Percentiles rank a stretch among this genome's conserved stretches.
phyloP scores from a whole-genome alignment of 2,113 vertebrate genomes.

The Heterocephalus glaber region DNA sequence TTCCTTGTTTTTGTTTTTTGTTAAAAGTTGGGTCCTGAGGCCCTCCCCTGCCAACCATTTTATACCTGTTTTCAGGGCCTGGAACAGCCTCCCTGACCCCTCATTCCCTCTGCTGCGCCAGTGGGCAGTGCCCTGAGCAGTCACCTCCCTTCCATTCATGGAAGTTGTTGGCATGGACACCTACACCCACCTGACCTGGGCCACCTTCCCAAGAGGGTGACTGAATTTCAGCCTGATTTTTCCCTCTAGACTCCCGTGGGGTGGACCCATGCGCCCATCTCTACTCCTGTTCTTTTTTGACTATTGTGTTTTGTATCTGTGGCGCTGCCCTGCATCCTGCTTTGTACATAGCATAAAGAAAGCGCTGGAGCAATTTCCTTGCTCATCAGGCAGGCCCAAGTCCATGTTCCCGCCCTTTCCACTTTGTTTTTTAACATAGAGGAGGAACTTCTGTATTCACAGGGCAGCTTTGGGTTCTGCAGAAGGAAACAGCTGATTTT shows the following conservation, averaged over 20 bases:
- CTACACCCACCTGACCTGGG: conserved; percentile 11
- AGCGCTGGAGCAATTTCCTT: conserved; percentile 83
- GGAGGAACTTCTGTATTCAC: conserved; percentile 57
- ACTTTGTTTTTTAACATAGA: conserved; percentile 65
- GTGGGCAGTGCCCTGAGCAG: neutral
- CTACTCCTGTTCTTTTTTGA: conserved; percentile 71
- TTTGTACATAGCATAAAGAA: conserved; percentile 99
- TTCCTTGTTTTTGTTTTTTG: conserved; percentile 26
- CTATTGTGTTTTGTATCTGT: conserved; percentile 80
- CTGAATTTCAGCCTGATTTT: conserved; percentile 30
- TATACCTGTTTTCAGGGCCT: conserved; percentile 11
- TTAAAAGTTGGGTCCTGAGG: conserved; percentile 44
- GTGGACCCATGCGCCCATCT: conserved; percentile 45
- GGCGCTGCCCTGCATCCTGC: conserved; percentile 74
- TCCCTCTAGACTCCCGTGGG: conserved; percentile 54
- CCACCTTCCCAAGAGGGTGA: conserved; percentile 30
- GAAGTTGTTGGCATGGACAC: neutral
- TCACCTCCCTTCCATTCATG: neutral
- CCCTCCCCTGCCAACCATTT: neutral
- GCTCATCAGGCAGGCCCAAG: too few relatives aligned
- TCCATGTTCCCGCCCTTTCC: conserved; percentile 36
- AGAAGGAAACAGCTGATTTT: conserved; percentile 57
- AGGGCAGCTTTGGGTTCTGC: conserved; percentile 65
- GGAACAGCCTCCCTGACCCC: neutral
- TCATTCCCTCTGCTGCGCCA: neutral